Percentiles rank a stretch among this genome's conserved stretches.
phyloP scores from a whole-genome alignment of 1,140 invertebrate genomes.

The Sycophila sp. region DNA sequence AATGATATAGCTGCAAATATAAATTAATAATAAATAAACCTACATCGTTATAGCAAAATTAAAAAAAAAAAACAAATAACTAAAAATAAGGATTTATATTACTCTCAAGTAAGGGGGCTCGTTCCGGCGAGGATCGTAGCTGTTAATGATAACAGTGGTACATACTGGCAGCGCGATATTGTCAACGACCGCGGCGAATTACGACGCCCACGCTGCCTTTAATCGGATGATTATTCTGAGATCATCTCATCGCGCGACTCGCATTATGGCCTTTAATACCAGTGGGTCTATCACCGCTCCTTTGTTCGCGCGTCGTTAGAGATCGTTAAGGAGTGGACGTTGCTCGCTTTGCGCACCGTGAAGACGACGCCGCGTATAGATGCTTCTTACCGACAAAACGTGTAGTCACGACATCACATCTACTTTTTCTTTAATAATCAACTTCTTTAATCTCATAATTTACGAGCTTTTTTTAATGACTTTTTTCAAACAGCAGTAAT shows the following conservation, averaged over 20 bases:
- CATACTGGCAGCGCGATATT: neutral
- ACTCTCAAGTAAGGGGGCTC: no score
- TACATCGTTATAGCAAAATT: no score
- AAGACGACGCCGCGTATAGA: neutral
- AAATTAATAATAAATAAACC: no score
- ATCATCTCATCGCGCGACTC: neutral
- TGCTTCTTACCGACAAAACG: no score
- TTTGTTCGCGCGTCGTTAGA: constrained; percentile 2
- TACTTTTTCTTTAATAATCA: no score
- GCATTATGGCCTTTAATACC: neutral
- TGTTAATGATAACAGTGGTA: constrained; percentile 6
- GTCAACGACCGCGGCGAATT: constrained; percentile 7
- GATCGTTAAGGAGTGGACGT: neutral
- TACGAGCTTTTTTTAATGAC: neutral
- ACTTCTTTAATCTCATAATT: no score
- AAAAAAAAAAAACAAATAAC: no score
- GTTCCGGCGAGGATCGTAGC: no score
- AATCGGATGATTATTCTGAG: constrained; percentile 34
- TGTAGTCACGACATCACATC: no score
- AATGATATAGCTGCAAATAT: no score
- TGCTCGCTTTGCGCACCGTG: neutral
- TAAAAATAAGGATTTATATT: no score
- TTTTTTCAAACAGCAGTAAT: neutral
- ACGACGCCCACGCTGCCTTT: neutral
- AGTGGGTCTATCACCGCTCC: neutral